These are phyloP conservation scores for Drosophila algonquin DNA, from an alignment of 2,888 invertebrate species.

Conservation along the genomic window DNA sequence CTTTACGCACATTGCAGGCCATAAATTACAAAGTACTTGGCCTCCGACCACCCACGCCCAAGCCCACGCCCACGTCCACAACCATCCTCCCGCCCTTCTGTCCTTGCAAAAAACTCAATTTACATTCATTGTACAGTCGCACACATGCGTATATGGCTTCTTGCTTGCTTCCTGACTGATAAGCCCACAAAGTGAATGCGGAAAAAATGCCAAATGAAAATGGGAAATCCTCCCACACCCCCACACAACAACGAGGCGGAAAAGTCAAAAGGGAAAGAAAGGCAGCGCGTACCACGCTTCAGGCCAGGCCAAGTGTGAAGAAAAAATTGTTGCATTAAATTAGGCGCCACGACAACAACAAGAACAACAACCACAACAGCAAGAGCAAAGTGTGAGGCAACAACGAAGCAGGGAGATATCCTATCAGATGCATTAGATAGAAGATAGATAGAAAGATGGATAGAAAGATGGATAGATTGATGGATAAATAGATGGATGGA, in stretches of 20 bases:
- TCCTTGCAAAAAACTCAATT: slow-evolving; percentile 31
- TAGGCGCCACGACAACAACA: slow-evolving; percentile 53
- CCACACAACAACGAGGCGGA: slow-evolving; percentile 1
- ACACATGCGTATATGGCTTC: slow-evolving; percentile 21
- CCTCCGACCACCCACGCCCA: slow-evolving; percentile 49
- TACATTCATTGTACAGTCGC: slow-evolving; percentile 41
- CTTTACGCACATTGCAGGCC: slow-evolving; percentile 76
- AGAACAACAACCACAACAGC: background rate
- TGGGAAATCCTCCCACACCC: background rate
- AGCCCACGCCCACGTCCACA: slow-evolving; percentile 20
- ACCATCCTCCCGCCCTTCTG: background rate
- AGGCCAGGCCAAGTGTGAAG: slow-evolving; percentile 41
- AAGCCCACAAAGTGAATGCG: slow-evolving; percentile 44
- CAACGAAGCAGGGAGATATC: background rate
- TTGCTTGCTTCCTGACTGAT: slow-evolving; percentile 56
- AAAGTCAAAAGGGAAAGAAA: slow-evolving; percentile 31
- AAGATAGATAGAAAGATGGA: too few relatives aligned
- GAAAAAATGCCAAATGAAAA: slow-evolving; percentile 29
- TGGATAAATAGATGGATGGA: background rate
- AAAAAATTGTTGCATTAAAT: slow-evolving; percentile 75
- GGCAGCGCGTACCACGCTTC: background rate
- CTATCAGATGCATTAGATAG: background rate
- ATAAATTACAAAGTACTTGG: slow-evolving; percentile 79
- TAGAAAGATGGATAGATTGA: too few relatives aligned
- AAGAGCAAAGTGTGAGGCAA: background rate